A percentile compares a stretch with the other conserved stretches of the same genome.
Conservation (phyloP, 2,888 invertebrate species). For the Melinaea marsaeus region DNA sequence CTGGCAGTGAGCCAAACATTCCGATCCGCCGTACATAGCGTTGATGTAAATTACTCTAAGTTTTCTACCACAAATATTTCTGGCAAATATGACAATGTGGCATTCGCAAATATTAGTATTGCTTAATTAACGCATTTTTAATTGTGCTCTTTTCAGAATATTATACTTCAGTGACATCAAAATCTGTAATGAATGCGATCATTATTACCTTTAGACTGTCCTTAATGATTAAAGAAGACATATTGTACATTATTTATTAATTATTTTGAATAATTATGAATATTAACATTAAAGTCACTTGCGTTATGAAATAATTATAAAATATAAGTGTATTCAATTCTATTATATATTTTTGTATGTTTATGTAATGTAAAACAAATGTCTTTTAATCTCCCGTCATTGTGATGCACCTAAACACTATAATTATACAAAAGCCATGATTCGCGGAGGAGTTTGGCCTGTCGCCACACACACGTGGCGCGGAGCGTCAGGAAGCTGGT, state of each 20-base stretch:
- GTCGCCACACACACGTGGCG: slow-evolving; percentile 50
- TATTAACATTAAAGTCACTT: no score
- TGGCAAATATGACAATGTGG: not conserved
- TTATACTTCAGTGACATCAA: no score
- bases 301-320: no score
- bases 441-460: slow-evolving; percentile 40
- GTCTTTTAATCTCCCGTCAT: not conserved
- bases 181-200: no score
- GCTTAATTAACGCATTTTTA: no score
- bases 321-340: no score
- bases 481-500: slow-evolving; percentile 52
- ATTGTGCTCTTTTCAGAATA: no score
- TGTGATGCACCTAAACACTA: slow-evolving; percentile 23
- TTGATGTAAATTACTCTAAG: slow-evolving; percentile 29
- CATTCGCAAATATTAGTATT: not conserved
- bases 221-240: no score
- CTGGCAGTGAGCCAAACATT: slow-evolving; percentile 38
- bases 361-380: not conserved
- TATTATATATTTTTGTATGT: no score
- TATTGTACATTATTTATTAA: no score
- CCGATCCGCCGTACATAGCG: slow-evolving; percentile 29
- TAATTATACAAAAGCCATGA: slow-evolving; percentile 26
- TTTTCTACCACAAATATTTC: slow-evolving; percentile 24
- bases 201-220: no score
- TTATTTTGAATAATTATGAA: no score